A percentile compares a stretch with the other conserved stretches of the same genome.
phyloP scores from a whole-genome alignment of 2,797 vertebrate species.

The Lepus townsendii region DNA sequence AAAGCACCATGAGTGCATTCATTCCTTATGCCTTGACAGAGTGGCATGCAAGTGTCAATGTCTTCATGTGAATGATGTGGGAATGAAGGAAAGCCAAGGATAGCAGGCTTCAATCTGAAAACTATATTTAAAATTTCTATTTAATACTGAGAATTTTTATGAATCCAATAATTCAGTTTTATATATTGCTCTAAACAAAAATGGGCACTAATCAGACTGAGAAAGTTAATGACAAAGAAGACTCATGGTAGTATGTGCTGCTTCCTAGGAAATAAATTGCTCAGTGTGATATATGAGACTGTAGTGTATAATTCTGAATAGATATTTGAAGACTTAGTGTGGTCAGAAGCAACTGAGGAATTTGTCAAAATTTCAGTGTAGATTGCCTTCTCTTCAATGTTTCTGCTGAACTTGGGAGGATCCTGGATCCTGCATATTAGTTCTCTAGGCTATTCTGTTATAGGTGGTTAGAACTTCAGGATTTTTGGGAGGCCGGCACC shows the following conservation, averaged over 20 bases:
- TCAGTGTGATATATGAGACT: background rate
- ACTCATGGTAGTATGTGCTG: background rate
- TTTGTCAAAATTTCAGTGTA: background rate
- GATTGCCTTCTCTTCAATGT: background rate
- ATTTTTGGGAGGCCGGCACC: background rate
- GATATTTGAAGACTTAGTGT: background rate
- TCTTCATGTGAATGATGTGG: background rate
- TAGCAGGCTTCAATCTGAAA: background rate
- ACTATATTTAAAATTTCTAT: background rate
- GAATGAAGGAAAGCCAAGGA: background rate
- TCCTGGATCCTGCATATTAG: background rate
- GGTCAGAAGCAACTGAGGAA: background rate
- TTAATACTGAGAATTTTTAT: slow-evolving; percentile 23
- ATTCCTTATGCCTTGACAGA: background rate
- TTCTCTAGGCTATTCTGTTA: background rate
- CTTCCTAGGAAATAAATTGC: background rate
- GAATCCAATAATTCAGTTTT: background rate
- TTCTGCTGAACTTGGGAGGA: background rate
- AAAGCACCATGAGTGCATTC: background rate
- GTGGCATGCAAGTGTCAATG: too few relatives aligned
- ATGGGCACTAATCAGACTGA: background rate
- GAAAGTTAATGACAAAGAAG: background rate
- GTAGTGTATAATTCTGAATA: background rate
- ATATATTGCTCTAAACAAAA: background rate
- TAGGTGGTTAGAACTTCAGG: background rate